Base-by-base conservation (phyloP, 2,888 invertebrate genomes). In the Biston betularia region DNA sequence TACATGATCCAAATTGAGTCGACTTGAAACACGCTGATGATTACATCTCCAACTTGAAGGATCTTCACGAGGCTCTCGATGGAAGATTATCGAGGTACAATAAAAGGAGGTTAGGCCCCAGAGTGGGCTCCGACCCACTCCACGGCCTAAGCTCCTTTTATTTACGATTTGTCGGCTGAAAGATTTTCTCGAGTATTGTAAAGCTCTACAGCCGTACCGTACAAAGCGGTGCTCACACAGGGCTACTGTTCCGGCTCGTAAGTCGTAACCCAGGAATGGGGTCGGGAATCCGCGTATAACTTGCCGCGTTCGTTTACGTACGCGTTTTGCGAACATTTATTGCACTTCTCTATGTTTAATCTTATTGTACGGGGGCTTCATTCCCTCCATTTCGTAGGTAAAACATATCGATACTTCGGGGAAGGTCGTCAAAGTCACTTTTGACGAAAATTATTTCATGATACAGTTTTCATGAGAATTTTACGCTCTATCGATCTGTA, bases 251-350 rank as follows among this genome's bases (percentile, higher is more conserved):
- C 48, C 10, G 48, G 9, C 11, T 38, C 38, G 40, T 46, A 24
- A 14, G 60, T 70, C 70, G 70, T 73, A 57, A 71, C 67, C 60
- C 52, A 40, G 49, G 69, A 75, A 75, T 72, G 73, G 65, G 75
- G 71, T 68, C 73, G 67, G 63, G 70, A 57, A 68, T 63, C 66
- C 69, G 62, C 63, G 54, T 72, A 65, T 2, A 68, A 74, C 67
- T 64, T 61, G 58, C 54, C 48, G 62, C 50, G 52, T 75, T n/a
- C n/a, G n/a, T n/a, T n/a, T n/a, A n/a, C n/a, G 70, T 70, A 69
- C 64, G 57, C 65, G 46, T 58, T 54, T 62, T 57, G 57, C 56
- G 40, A 40, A 42, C 14, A 48, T 11, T 7, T 38, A 46, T 24
- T 49, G 50, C n/a, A 10, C 14, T 9, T 6, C 48, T 6, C 24